Percentiles rank a stretch among this genome's conserved stretches.
These are phyloP conservation scores for Maniola hyperantus DNA, from an alignment of 2,888 invertebrate genomes.

Conservation along the genomic window DNA sequence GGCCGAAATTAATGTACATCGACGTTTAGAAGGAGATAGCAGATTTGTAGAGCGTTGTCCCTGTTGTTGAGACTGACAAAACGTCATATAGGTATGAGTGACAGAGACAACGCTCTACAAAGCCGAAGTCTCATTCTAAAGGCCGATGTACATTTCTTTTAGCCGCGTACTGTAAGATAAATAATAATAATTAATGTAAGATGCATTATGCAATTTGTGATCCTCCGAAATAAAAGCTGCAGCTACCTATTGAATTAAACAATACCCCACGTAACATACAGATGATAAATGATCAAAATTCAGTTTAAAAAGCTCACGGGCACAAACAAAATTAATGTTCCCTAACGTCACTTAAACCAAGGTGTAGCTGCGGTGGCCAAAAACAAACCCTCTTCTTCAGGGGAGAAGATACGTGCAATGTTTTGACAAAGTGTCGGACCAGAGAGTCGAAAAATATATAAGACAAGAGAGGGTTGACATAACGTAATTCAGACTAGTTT, in stretches of 20 bases:
- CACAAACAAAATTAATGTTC: constrained; percentile 40
- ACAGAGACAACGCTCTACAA: too few species aligned
- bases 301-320: constrained; percentile 22
- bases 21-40: too few species aligned
- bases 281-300: constrained; percentile 23
- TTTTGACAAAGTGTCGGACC: not conserved
- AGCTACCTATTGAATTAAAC: constrained; percentile 16
- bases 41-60: too few species aligned
- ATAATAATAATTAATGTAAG: not conserved
- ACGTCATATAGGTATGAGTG: too few species aligned
- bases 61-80: too few species aligned
- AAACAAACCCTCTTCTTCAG: not conserved
- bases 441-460: not conserved
- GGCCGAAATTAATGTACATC: too few species aligned
- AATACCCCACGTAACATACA: constrained; percentile 5
- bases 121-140: too few species aligned
- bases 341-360: constrained; percentile 42
- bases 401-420: not conserved
- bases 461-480: not conserved
- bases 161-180: too few species aligned
- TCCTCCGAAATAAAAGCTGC: not conserved
- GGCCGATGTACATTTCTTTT: too few species aligned
- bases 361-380: constrained; percentile 36
- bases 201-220: constrained; percentile 5
- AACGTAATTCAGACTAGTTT: too few species aligned